Conservation (phyloP, 2,113 vertebrate species). For the Mesoclemmys tuberculata region DNA sequence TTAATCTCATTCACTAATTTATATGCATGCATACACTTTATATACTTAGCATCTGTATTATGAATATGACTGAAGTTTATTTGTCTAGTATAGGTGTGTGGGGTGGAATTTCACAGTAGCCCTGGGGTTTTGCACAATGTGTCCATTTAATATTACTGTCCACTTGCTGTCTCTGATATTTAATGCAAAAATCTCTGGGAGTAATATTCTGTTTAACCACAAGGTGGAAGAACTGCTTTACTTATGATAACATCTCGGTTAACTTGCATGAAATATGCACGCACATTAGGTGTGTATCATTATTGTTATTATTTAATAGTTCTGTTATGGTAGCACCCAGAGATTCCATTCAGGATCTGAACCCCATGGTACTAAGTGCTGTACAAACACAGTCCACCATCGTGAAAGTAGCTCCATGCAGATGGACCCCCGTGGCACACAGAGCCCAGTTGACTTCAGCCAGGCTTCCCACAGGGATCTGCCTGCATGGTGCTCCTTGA, state of each 20-base stretch:
- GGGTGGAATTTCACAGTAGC: rapidly evolving
- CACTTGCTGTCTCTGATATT: background rate
- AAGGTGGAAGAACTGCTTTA: constrained; percentile 69
- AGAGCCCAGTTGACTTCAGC: background rate
- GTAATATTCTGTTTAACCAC: constrained; percentile 54
- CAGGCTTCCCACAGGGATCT: rapidly evolving
- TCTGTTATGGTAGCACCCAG: background rate
- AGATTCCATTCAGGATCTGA: background rate
- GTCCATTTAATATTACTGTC: background rate
- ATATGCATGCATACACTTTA: background rate
- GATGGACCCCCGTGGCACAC: background rate
- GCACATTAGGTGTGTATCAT: background rate
- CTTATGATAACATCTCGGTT: constrained; percentile 5
- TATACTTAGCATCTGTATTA: background rate
- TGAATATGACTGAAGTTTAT: background rate
- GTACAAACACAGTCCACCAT: background rate
- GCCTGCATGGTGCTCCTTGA: rapidly evolving
- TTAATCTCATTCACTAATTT: background rate
- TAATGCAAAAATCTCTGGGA: background rate
- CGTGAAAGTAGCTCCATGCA: background rate
- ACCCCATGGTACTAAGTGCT: background rate
- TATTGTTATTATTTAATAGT: background rate
- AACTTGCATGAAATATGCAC: background rate
- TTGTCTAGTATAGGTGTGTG: background rate
- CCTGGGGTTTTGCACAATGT: rapidly evolving